Evolutionary conservation across 2,888 invertebrate species (phyloP), one percentile per base, ranked within the genome.

Genomic region (Philaethria dido): DNA sequence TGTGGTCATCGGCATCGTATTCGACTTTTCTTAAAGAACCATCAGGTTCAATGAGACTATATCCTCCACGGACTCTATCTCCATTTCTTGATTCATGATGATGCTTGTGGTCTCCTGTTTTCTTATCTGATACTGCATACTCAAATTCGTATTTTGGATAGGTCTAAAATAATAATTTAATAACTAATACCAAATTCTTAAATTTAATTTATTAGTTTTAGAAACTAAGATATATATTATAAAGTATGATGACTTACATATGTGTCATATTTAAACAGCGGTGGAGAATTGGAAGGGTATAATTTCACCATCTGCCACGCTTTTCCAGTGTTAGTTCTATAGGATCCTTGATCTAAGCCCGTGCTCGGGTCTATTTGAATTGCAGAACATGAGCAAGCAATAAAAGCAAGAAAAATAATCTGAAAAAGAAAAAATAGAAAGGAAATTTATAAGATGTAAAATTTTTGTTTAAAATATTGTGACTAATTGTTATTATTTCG

Each of bases 131-230:
- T 61, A 94, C 94, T 36, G 93, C 92, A 71, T 94, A 94, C 76
- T 93, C 93, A 77, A 93, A 94, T 77, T 93, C 93, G 77, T 94
- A 94, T 84, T 93, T 94, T 25, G 94, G 94, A 75, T 94, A 93
- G 0, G 92, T 77, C 88, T 93, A 75, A 74, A 73, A 73, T 29
- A 22, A 25, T 9, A 29, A 44, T 3, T 25, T 20, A 25, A 5
- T 3, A 3, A 16, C 39, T 5, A 14, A 20, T 33, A 45, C 4
- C 14, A 16, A 39, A 36, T 36, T 20, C 0, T 6, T 48, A 33
- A 20, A 61, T 14, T 14, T 1, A 47, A 52, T 8, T 29, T 8
- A 16, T 33, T 18, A 16, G n/a, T 52, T 5, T 13, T n/a, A 9
- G 9, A 22, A 8, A 18, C 0, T 2, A 1, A n/a, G 0, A 14